Evolutionary conservation across 1,140 invertebrate species (phyloP), one percentile per base, ranked within the genome.

Genomic region (Drosophila simulans): DNA sequence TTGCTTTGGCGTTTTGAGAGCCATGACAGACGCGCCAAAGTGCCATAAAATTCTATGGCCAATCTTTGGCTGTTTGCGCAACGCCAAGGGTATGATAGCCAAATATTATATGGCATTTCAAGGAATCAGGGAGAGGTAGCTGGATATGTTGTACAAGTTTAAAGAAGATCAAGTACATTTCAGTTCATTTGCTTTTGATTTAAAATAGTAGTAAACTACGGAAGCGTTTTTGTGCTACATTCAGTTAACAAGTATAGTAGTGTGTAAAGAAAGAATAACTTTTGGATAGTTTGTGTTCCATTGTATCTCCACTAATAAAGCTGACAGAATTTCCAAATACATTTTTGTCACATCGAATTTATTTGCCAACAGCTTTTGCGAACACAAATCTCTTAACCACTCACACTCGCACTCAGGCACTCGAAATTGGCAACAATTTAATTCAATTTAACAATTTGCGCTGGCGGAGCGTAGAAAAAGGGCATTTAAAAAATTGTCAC

Each of bases 61-160:
- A 86, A 86, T 88, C 83, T 78, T 86, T 76, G 65, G 83, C 83
- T 76, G 83, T 88, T 88, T 78, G 83, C 83, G 55, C 77, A 81
- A 66, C 43, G 69, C 69, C 69, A 75, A 56, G 82, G 82, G 74
- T 78, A 66, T 78, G 78, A 78, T 85, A 86, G 73, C 46, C 54
- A 8, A 57, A 75, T 51, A 75, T 56, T 75, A 64, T 25, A 39
- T 43, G 40, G n/a, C 35, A 40, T 25, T 25, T 17, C 8, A 15
- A 20, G 7, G 27, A n/a, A 12, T 54, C 5, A 37, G 2, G 40
- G 10, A 11, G 13, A 27, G 45, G 13, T 10, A 25, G 20, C 7
- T 3, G 22, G 13, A 48, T n/a, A 42, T 8, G 42, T 43, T 11
- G 42, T 12, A 20, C 3, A 8, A 20, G 11, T 13, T 39, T 13